A percentile compares a stretch with the other conserved stretches of the same genome.
Conservation (phyloP, 2,797 vertebrate species). For the Mormyrus proboscirostris region DNA sequence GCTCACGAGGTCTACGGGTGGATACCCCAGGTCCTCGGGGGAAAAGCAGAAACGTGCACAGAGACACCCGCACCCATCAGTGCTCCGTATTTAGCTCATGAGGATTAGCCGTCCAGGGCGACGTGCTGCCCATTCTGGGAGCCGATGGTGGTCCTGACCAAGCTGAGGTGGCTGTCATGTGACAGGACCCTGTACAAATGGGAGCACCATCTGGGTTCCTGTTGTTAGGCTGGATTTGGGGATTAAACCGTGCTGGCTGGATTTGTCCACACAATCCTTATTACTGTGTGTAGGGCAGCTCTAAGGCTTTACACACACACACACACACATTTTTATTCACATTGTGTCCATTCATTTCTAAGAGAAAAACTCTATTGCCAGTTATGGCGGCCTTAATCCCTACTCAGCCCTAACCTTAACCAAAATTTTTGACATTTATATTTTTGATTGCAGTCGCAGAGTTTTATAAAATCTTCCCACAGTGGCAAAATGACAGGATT, state of each 20-base stretch:
- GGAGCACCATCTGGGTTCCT: constrained; percentile 14
- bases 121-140: background rate
- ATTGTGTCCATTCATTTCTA: background rate
- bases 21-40: background rate
- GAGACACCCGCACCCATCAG: background rate
- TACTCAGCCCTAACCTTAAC: background rate
- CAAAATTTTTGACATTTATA: background rate
- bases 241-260: constrained; percentile 35
- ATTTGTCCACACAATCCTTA: constrained; percentile 18
- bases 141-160: background rate
- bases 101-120: background rate
- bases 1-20: background rate
- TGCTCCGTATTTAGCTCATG: background rate
- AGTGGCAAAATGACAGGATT: background rate
- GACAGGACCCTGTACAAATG: background rate
- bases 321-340: background rate
- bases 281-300: background rate
- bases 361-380: background rate
- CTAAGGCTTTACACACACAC: background rate
- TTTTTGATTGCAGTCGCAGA: background rate
- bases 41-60: background rate
- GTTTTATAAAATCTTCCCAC: background rate
- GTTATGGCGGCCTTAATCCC: background rate
- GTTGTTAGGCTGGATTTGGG: constrained; percentile 31
- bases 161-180: background rate